Conservation (phyloP, 2,113 vertebrate genomes). For the Lagopus muta region DNA sequence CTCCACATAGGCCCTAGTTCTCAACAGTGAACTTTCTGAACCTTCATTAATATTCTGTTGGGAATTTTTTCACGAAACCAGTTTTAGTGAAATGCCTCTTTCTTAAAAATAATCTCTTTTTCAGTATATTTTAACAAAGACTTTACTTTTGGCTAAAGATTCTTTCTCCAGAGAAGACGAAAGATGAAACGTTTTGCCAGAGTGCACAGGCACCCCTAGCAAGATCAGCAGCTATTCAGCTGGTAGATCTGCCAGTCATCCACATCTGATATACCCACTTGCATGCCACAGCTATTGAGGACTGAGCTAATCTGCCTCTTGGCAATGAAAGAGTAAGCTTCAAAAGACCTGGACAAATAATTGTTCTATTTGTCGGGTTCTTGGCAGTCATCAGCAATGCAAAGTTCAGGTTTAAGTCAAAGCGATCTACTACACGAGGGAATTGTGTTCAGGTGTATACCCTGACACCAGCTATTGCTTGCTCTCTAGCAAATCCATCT, state of each 20-base stretch:
- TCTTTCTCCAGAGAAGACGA: background rate
- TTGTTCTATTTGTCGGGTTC: background rate
- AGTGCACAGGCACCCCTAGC: background rate
- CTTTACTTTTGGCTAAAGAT: background rate
- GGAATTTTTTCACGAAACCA: background rate
- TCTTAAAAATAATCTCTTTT: background rate
- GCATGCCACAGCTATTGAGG: background rate
- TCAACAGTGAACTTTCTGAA: background rate
- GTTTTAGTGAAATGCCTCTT: background rate
- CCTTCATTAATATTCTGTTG: background rate
- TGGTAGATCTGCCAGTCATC: background rate
- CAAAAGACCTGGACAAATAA: background rate
- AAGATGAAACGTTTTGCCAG: background rate
- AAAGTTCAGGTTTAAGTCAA: background rate
- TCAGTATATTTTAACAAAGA: background rate
- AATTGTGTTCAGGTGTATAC: background rate
- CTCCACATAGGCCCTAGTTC: background rate
- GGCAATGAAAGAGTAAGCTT: background rate
- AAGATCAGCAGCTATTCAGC: background rate
- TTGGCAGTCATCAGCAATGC: background rate
- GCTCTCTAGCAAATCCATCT: background rate
- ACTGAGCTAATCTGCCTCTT: background rate
- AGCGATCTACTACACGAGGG: background rate
- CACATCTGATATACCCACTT: background rate
- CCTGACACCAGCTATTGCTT: background rate